Evolutionary conservation across 2,888 invertebrate genomes (phyloP).

Genomic region (Caenorhabditis uteleia): DNA sequence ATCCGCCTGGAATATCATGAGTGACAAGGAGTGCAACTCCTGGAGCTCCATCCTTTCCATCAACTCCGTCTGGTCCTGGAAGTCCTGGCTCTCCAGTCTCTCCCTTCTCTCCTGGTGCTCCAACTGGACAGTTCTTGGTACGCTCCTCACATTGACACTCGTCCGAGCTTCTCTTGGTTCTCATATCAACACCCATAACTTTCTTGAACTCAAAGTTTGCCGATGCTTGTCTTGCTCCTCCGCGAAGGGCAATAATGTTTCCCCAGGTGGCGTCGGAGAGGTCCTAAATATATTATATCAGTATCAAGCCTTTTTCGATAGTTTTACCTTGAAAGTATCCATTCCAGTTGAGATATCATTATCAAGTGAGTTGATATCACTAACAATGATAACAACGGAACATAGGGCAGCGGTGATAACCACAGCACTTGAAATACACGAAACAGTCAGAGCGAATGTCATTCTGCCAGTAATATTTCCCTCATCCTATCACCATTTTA

Average conservation of each 20-base stretch:
- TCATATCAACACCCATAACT: conserved; percentile 31
- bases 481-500: conserved; percentile 9
- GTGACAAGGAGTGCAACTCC: conserved; percentile 46
- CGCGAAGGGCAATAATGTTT: conserved; percentile 40
- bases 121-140: conserved; percentile 41
- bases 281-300: conserved; percentile 21
- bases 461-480: conserved; percentile 21
- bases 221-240: conserved; percentile 16
- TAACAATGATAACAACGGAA: conserved; percentile 44
- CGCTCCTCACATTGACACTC: conserved; percentile 40
- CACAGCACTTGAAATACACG: conserved; percentile 38
- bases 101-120: conserved; percentile 46
- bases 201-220: conserved; percentile 15
- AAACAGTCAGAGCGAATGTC: conserved; percentile 44
- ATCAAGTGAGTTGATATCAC: conserved; percentile 46
- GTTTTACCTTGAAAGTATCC: conserved; percentile 42
- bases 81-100: conserved; percentile 40
- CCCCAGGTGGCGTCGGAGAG: conserved; percentile 46
- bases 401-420: conserved; percentile 37
- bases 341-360: conserved; percentile 46
- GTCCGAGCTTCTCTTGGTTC: conserved; percentile 31
- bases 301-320: background rate
- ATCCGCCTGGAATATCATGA: conserved; percentile 45
- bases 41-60: conserved; percentile 47
- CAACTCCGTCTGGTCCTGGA: conserved; percentile 45